These are phyloP conservation scores for Chrysodeixis includens DNA, from an alignment of 2,888 invertebrate genomes.

Conservation along the genomic window DNA sequence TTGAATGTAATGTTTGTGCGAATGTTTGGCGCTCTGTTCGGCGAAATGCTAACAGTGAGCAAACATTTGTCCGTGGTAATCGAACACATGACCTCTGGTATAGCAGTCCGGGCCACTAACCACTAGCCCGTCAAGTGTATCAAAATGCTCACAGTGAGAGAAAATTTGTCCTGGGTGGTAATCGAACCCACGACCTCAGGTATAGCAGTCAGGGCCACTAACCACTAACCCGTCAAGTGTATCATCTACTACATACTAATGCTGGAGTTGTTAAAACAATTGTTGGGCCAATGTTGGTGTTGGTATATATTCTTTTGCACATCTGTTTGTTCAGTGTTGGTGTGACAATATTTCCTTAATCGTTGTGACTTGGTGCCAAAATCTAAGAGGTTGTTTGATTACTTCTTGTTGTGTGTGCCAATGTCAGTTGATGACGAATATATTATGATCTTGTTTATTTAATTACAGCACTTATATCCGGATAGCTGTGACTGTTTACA, in stretches of 20 bases:
- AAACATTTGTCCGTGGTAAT: too few relatives aligned
- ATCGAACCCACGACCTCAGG: too few relatives aligned
- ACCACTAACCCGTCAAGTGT: too few relatives aligned
- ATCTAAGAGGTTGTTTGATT: constrained; percentile 30
- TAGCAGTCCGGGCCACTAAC: too few relatives aligned
- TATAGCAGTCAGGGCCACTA: too few relatives aligned
- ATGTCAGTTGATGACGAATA: constrained; percentile 2
- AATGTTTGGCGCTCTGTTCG: too few relatives aligned
- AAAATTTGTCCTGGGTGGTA: too few relatives aligned
- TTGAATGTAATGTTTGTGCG: too few relatives aligned
- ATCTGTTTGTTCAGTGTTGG: constrained; percentile 5
- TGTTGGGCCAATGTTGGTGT: not conserved
- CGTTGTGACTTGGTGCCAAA: constrained; percentile 39
- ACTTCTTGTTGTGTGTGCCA: constrained; percentile 28
- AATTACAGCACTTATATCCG: constrained; percentile 14
- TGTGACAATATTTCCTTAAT: constrained; percentile 44
- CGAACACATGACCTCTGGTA: too few relatives aligned
- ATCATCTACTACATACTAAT: not conserved
- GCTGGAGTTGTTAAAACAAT: not conserved
- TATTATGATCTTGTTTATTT: constrained; percentile 3
- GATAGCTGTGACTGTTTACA: not conserved
- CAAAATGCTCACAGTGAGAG: too few relatives aligned
- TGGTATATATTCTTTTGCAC: not conserved
- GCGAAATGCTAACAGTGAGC: too few relatives aligned
- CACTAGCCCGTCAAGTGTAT: too few relatives aligned